Evolutionary conservation across 1,140 invertebrate genomes (phyloP).

Genomic region (Sminthurides bifidus): DNA sequence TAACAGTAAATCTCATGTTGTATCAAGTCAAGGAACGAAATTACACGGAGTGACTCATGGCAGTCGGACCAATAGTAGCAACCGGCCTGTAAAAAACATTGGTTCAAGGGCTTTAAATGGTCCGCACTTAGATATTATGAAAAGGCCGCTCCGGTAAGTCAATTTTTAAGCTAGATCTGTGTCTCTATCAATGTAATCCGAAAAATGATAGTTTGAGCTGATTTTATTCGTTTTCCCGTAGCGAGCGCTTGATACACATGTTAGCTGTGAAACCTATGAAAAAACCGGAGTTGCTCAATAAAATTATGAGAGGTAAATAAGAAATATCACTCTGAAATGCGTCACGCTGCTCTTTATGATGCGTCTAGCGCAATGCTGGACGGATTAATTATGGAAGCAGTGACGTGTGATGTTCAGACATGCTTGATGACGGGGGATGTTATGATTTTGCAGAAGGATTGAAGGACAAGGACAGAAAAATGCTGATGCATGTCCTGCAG

Average conservation of each 20-base stretch:
- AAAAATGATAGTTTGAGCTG: background rate
- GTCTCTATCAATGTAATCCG: background rate
- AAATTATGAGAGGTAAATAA: constrained; percentile 60
- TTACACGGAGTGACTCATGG: too few relatives aligned
- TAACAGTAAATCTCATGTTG: constrained; percentile 17
- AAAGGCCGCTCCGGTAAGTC: constrained; percentile 22
- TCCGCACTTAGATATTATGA: constrained; percentile 17
- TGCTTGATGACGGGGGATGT: too few relatives aligned
- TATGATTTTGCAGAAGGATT: constrained; percentile 79
- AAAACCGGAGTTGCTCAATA: constrained; percentile 72
- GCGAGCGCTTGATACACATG: constrained; percentile 83
- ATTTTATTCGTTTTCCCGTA: constrained; percentile 33
- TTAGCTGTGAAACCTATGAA: constrained; percentile 82
- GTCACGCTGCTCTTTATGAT: too few relatives aligned
- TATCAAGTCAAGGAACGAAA: too few relatives aligned
- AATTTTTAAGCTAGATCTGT: background rate
- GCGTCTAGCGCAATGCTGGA: too few relatives aligned
- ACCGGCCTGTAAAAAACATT: too few relatives aligned
- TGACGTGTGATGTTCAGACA: too few relatives aligned
- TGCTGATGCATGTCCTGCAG: constrained; percentile 59
- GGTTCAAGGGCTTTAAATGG: too few relatives aligned
- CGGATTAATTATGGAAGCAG: too few relatives aligned
- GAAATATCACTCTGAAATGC: constrained; percentile 4
- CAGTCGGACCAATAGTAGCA: too few relatives aligned
- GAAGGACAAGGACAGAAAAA: constrained; percentile 63